Conservation (phyloP, 2,113 vertebrate genomes). For the Ondatra zibethicus region DNA sequence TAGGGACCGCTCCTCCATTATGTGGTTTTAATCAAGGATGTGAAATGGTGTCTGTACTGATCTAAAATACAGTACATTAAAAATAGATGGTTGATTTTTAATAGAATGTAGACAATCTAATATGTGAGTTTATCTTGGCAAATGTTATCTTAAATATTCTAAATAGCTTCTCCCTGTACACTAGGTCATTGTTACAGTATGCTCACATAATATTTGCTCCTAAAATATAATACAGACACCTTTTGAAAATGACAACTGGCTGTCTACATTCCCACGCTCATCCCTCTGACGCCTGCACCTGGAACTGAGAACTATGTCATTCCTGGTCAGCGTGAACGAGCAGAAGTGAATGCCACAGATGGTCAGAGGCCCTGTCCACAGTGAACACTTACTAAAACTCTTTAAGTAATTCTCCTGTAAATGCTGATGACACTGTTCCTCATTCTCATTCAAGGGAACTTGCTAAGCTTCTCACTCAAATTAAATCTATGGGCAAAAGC, state of each 20-base stretch:
- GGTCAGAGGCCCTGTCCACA: not conserved
- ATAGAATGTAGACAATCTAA: not conserved
- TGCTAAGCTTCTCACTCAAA: not conserved
- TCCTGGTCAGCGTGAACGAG: not conserved
- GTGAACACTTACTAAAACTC: not conserved
- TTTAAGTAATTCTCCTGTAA: not conserved
- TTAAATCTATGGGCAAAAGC: not conserved
- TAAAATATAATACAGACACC: not conserved
- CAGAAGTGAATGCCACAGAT: not conserved
- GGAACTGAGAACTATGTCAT: not conserved
- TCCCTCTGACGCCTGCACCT: no score
- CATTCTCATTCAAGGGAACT: not conserved
- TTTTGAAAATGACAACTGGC: conserved; percentile 1
- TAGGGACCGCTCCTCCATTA: not conserved
- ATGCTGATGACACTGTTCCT: conserved; percentile 4
- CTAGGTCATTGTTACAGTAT: not conserved
- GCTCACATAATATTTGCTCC: not conserved
- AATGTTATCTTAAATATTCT: not conserved
- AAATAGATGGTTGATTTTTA: not conserved
- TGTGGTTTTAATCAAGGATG: conserved; percentile 24
- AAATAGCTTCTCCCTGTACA: not conserved
- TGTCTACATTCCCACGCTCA: not conserved
- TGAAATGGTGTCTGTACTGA: not conserved
- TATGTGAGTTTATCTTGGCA: not conserved
- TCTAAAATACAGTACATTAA: no score